phyloP scores from a whole-genome alignment of 2,113 vertebrate species.

The Pygoscelis antarcticus region DNA sequence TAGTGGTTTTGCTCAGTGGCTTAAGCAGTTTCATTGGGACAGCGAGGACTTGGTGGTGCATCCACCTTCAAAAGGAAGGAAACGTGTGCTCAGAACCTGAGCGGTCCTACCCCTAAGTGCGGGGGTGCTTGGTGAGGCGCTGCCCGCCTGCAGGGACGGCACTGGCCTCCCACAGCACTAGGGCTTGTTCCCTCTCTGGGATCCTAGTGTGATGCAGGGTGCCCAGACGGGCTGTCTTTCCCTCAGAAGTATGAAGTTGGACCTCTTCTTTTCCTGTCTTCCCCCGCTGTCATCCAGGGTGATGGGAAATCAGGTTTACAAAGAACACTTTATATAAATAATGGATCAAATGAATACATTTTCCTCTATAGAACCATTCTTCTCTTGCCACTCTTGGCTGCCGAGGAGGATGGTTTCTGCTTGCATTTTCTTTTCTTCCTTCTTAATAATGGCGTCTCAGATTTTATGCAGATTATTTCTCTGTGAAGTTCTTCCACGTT shows the following conservation, averaged over 20 bases:
- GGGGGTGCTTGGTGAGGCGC: neutral
- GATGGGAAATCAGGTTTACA: constrained; percentile 61
- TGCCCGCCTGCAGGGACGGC: neutral
- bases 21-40: neutral
- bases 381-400: constrained; percentile 44
- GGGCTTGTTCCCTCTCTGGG: neutral
- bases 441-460: constrained; percentile 50
- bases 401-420: constrained; percentile 28
- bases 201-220: neutral
- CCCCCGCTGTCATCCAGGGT: constrained; percentile 48
- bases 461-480: constrained; percentile 67
- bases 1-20: neutral
- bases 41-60: neutral
- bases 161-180: neutral
- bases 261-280: constrained; percentile 37
- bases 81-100: neutral
- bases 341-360: constrained; percentile 69
- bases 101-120: neutral
- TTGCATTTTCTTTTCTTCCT: constrained; percentile 44
- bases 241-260: neutral
- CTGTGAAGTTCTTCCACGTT: constrained; percentile 65
- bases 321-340: constrained; percentile 70
- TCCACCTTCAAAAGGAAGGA: neutral
- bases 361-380: constrained; percentile 52
- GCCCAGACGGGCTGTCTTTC: neutral